A percentile compares a stretch with the other conserved stretches of the same genome.
These are phyloP conservation scores for Epizoanthus fatuus DNA, from an alignment of 92 coral and sea anemone genomes.

Conservation along the genomic window DNA sequence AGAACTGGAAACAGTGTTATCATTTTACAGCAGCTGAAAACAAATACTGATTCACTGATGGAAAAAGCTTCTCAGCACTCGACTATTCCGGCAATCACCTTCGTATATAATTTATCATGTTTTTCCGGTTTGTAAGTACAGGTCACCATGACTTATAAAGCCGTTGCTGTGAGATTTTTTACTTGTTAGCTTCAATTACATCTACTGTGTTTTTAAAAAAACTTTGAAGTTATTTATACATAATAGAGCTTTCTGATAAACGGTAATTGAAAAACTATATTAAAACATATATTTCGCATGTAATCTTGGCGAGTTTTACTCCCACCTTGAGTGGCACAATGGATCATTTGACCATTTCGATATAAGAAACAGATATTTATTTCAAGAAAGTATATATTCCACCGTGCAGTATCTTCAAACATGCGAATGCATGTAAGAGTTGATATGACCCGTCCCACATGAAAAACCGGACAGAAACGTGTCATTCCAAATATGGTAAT, in stretches of 20 bases:
- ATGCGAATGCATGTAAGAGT: neutral
- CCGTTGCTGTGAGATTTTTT: too few species aligned
- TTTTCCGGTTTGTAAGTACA: neutral
- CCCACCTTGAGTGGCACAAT: too few species aligned
- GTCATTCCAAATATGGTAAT: conserved; percentile 20
- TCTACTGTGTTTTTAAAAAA: too few species aligned
- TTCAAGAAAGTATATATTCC: neutral
- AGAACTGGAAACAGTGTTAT: neutral
- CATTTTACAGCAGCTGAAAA: neutral
- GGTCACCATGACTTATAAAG: too few species aligned
- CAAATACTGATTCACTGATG: neutral
- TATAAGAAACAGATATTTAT: neutral
- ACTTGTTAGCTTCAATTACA: too few species aligned
- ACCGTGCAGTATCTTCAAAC: neutral
- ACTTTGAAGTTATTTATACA: too few species aligned
- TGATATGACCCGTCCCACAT: neutral
- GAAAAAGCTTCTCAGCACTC: neutral
- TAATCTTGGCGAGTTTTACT: too few species aligned
- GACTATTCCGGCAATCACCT: too few species aligned
- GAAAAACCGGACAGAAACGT: neutral
- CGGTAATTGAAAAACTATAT: too few species aligned
- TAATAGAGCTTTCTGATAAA: too few species aligned
- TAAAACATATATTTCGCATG: too few species aligned
- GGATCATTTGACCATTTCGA: too few species aligned
- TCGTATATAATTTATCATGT: neutral